Base-by-base conservation (phyloP, 2,797 vertebrate species). In the Hirundo rustica region DNA sequence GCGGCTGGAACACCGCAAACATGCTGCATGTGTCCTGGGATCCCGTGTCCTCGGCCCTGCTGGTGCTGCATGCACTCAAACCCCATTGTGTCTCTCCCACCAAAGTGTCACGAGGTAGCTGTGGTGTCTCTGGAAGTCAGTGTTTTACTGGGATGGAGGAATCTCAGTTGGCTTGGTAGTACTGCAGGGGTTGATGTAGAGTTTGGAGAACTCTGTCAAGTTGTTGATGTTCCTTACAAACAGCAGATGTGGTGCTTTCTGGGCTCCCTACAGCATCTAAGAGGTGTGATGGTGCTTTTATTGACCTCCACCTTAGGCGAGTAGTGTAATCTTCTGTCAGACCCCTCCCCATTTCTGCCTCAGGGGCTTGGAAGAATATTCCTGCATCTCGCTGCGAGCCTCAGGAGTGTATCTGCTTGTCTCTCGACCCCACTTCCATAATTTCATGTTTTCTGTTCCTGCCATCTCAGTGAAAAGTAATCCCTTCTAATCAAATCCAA, bases 21-120 rank as follows among this genome's bases (percentile, higher is more conserved):
- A 7, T 11, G 0, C 23, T 2, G 2, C 55, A 3, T 0, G 0
- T 79, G 55, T n/a, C 27, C 66, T 47, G 58, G 34, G 47, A 19
- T 48, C 45, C 34, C 1, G 2, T 42, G 27, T 55, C 50, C 25
- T 22, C 1, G 0, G 25, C 50, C 53, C 70, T 71, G 40, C 45
- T 47, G 34, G 34, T 54, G 34, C 42, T 82, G 40, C 40, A 45
- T 32, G 18, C 8, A 3, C 30, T 38, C 38, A 38, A 38, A 38
- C 38, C 38, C 38, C 38, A 11, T 38, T 38, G 38, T 36, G 25
- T 45, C 10, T 51, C 14, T 62, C 9, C 20, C 32, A 38, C 25
- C 30, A 26, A 30, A 66, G 34, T 51, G 40, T 36, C 48, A 13
- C 0, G 0, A 42, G 19, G 20, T 13, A 36, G 26, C 40, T 30